Conservation (phyloP, 2,888 invertebrate species). For the Megaustenia siamemsis region DNA sequence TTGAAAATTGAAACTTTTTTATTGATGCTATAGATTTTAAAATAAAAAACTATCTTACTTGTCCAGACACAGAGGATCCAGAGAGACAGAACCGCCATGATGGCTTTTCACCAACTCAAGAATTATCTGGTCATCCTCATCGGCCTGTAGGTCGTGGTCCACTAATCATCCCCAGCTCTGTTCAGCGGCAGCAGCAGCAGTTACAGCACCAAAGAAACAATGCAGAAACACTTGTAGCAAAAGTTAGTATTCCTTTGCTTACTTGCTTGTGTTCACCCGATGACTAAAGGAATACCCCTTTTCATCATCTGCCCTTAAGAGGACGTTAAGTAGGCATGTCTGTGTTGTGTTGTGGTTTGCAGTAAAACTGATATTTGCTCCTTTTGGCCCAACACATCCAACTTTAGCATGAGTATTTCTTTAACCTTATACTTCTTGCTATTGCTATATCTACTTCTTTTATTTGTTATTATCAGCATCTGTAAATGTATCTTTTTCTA, state of each 20-base stretch:
- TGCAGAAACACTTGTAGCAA: slow-evolving; percentile 95
- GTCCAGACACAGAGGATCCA: slow-evolving; percentile 50
- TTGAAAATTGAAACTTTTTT: no score
- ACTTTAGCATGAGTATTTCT: no score
- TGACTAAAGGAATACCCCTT: no score
- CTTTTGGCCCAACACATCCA: no score
- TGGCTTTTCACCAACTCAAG: slow-evolving; percentile 62
- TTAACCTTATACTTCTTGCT: no score
- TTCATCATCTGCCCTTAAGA: no score
- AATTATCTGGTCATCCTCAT: slow-evolving; percentile 61
- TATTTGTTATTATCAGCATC: neutral
- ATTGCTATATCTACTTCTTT: neutral
- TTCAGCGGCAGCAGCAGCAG: slow-evolving; percentile 61
- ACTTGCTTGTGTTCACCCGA: no score
- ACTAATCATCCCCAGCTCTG: slow-evolving; percentile 66
- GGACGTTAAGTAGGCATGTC: no score
- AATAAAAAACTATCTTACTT: neutral
- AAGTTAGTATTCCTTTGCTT: slow-evolving; percentile 84
- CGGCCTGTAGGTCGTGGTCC: slow-evolving; percentile 68
- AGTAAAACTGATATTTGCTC: no score
- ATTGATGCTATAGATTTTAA: no score
- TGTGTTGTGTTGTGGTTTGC: no score
- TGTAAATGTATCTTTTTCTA: no score
- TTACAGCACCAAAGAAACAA: slow-evolving; percentile 82
- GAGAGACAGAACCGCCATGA: slow-evolving; percentile 63